Conservation (phyloP, 2,797 vertebrate species). For the Cyprinella venusta region DNA sequence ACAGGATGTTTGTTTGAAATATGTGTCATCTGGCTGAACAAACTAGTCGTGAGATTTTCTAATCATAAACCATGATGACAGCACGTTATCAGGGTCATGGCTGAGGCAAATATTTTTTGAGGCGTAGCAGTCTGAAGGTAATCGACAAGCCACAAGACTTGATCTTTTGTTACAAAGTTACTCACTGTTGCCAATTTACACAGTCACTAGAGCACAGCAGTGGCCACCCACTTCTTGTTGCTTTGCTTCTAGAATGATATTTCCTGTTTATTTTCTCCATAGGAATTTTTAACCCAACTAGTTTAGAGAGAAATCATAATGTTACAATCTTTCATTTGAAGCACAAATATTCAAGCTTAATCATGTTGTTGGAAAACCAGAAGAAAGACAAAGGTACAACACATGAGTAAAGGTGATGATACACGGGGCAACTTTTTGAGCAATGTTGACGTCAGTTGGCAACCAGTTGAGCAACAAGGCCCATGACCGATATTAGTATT, state of each 20-base stretch:
- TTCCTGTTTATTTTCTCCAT: background rate
- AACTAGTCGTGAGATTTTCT: background rate
- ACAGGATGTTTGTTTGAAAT: background rate
- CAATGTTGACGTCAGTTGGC: too few species aligned
- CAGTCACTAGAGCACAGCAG: background rate
- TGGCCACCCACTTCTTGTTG: background rate
- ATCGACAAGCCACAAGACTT: background rate
- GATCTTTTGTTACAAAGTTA: background rate
- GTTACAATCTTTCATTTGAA: background rate
- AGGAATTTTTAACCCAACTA: background rate
- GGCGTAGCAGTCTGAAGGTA: background rate
- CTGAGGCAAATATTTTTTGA: background rate
- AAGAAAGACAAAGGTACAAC: background rate
- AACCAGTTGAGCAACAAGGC: too few species aligned
- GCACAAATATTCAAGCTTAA: background rate
- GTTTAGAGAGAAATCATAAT: background rate
- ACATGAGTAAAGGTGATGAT: background rate
- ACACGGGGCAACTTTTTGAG: too few species aligned
- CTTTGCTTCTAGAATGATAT: background rate
- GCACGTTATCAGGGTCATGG: background rate
- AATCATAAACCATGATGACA: background rate
- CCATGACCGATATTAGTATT: too few species aligned
- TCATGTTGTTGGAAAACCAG: background rate
- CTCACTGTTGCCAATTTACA: background rate
- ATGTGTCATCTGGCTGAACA: background rate